Base-by-base conservation (phyloP, 2,797 vertebrate species). In the Darevskia nairensis region DNA sequence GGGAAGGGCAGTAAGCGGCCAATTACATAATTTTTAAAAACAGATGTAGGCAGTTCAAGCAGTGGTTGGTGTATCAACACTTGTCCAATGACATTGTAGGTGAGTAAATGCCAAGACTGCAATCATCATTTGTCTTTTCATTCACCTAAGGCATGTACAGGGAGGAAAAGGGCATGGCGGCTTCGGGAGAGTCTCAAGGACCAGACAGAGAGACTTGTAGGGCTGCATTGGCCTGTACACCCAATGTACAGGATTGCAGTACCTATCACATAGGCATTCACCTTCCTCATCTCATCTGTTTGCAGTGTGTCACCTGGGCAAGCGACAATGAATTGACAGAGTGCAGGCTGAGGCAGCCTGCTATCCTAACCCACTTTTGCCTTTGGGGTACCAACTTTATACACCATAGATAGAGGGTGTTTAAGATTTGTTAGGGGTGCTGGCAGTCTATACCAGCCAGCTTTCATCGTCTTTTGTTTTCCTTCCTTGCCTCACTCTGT, bases 351-450 rank as follows among this genome's bases (percentile, higher is more conserved):
- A 41, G 9, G 46, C 9, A 29, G 5, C 39, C 66, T 41, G 46
- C 85, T 80, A 35, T 39, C 13, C 27, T 86, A 27, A 69, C 46
- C 39, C 25, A 50, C 23, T 50, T 79, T 55, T 80, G 64, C 66
- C 64, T 86, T 80, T 80, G 71, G 66, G 8, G 46, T 39, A 55
- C 76, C 77, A 59, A 69, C 44, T 72, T 55, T 39, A 39, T 72
- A 68, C n/a, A 80, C 21, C 44, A 41, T 7, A 71, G 66, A 35
- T n/a, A 55, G 50, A 50, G 50, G 25, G 68, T 21, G n/a, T 71
- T 80, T 72, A 77, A 86, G 77, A 69, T 71, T 69, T 86, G 71
- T 71, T 86, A 80, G 39, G 32, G 41, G n/a, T 35, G 25, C 35
- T 32, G 79, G 46, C 39, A 64, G 55, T 32, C 39, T 81, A 55